Base-by-base conservation (phyloP, 2,888 invertebrate species). In the Stenotaenia linearis region DNA sequence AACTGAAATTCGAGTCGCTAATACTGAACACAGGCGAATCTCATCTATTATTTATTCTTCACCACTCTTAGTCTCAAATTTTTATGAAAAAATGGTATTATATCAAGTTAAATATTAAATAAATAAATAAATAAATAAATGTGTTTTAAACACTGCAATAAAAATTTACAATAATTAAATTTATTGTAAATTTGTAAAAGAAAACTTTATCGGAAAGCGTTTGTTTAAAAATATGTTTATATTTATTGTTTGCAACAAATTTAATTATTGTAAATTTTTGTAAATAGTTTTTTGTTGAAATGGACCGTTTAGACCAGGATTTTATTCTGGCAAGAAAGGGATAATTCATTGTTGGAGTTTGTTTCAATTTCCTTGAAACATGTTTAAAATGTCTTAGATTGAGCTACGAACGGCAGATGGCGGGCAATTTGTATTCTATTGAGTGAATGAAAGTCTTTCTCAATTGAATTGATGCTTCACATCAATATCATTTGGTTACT, bases 401-500 rank as follows among this genome's bases (percentile, higher is more conserved):
- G 69, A 69, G 69, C 28, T 28, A 28, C 28, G 28, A 69, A 69
- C 23, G 69, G 28, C 69, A 69, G 69, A 69, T 69, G 69, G 69
- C 28, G 69, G 23, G 69, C 69, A 69, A 69, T 69, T 69, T 69
- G 69, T 69, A 69, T 69, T 69, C 69, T 69, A 69, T 69, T 28
- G 69, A 69, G 69, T 69, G 69, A 69, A 28, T 69, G 69, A 69
- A 69, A 69, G 69, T 69, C 69, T 69, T 32, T 69, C 69, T 69
- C 69, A 69, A 69, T 69, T 69, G 69, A 69, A 69, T 69, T 69
- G 69, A 69, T 69, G 69, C 28, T 25, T 15, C 25, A 28, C 69
- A 69, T 69, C 69, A 69, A 69, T 69, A 69, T 69, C 69, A 69
- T 69, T 69, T 69, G 69, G 69, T 69, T 69, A 69, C 69, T 28